Evolutionary conservation across 2,797 vertebrate genomes (phyloP), one percentile per base, ranked within the genome.

Genomic region (Gymnothorax javanicus): DNA sequence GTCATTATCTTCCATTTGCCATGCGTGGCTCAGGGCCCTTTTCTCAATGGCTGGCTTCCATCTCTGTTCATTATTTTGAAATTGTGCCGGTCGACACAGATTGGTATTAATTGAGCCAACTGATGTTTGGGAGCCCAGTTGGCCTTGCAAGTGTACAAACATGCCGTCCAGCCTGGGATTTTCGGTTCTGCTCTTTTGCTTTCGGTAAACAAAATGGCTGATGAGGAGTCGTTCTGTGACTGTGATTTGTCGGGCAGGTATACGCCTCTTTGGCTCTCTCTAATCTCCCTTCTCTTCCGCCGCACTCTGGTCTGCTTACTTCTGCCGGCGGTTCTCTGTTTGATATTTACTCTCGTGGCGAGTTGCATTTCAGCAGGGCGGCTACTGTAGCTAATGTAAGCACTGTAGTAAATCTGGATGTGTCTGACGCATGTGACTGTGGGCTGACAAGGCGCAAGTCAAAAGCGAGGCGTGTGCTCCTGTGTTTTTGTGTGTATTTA

Each of bases 371-470:
- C 89, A 94, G 92, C 91, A 91, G 94, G 94, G 94, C 94, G 33
- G 93, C 91, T 91, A 92, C 91, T 91, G 89, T 89, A 91, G 92
- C 90, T 89, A 94, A 93, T 88, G 93, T 93, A 93, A 94, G 93
- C 90, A 92, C 27, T 15, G 1, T 75, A 43, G 71, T 17, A 12
- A 43, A 33, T 2, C 33, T 75, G 27, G 3, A 25, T 13, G 12
- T 15, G 7, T 12, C 71, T 43, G 33, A 75, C 5, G 33, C 13
- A 43, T 75, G 25, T 50, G 75, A 54, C 23, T 7, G 75, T 23
- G 75, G 50, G 75, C 43, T 27, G 27, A 50, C 1, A 33, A 20
- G 73, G 2, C 33, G 2, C 54, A 2, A 27, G 81, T 83, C 56
- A 83, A 25, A 83, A 50, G 33, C 33, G 33, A 43, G 2, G 33